Base-by-base conservation (phyloP, 1,140 invertebrate species). In the Druon quercuslanigerum region DNA sequence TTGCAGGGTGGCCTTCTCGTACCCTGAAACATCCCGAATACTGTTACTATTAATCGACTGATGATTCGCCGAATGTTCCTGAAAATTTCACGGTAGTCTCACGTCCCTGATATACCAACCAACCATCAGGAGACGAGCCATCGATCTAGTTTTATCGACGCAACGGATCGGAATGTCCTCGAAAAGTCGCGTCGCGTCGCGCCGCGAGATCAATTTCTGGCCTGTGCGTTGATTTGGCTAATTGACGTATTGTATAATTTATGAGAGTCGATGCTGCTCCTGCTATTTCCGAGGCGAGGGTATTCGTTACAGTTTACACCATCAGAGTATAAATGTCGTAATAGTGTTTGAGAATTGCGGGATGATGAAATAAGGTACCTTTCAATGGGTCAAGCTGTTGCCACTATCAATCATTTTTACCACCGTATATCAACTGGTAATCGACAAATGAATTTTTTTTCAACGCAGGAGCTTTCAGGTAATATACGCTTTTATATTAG, bases 31-130 rank as follows among this genome's bases (percentile, higher is more conserved):
- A 72, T 82, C 74, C 76, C 54, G 82, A 77, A 84, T 76, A 76
- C 80, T 83, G 79, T 84, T 84, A 80, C 83, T 83, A 82, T 86
- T 87, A 82, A 87, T 85, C 83, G 85, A 84, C 86, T 82, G 77
- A 75, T 79, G 76, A 85, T 78, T 75, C 70, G 60, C 50, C 73
- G 51, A 57, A 80, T 75, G 19, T 71, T 51, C 19, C 40, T 60
- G 57, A 57, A 60, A 79, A 74, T 74, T 57, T 73, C 25, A 66
- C 60, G 33, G 40, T 2, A 66, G 25, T 66, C 14, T 66, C 4
- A 66, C 13, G 25, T 46, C 14, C 25, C 14, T 66, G 52, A n/a
- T 66, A 66, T 7, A 66, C 6, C 25, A 33, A 33, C 25, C 25
- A 33, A 3, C 25, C 2, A 66, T 3, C 14, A 16, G 40, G 12